Evolutionary conservation across 2,888 invertebrate genomes (phyloP), one percentile per base, ranked within the genome.

Genomic region (Meiosimyza decipiens): DNA sequence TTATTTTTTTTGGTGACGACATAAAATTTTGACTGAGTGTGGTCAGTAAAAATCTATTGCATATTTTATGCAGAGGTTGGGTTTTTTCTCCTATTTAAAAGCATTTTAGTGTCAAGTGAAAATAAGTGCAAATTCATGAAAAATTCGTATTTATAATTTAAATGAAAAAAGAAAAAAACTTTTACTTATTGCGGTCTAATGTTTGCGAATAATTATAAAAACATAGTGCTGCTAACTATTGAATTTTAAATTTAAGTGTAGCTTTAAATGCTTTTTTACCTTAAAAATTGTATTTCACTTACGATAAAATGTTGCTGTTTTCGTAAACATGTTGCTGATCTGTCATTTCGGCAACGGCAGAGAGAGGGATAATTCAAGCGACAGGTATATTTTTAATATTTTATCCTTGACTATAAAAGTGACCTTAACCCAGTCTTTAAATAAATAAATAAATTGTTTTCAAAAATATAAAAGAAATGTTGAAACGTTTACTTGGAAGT

Each of bases 301-400:
- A 6, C 40, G 9, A 4, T 6, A 64, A 16, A 50, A 12, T 64
- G 64, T 18, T 16, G 18, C 16, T n/a, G 22, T 22, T 13, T 6
- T 7, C 28, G 28, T 64, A 28, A 69, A 11, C 15, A 69, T 69
- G 68, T 50, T 69, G 59, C 50, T 69, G n/a, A 59, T 69, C 11
- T 69, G 68, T 59, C 60, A 49, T 59, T 69, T 69, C 28, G 68
- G 68, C 59, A 50, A 60, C 9, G 57, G 22, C 57, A 47, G 59
- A 28, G 59, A 60, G 11, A 60, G 59, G 22, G 15, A 11, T 7
- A 60, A 33, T 28, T 22, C 67, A 3, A 57, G 55, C 47, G 67
- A 67, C 47, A 67, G 67, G 67, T 67, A 67, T 57, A 57, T 22
- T 60, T 60, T 6, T n/a, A 3, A 28, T 40, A 40, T n/a, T 18